A percentile compares a stretch with the other conserved stretches of the same genome.
Conservation (phyloP, 2,888 invertebrate species). For the Eucera pruinosa region DNA sequence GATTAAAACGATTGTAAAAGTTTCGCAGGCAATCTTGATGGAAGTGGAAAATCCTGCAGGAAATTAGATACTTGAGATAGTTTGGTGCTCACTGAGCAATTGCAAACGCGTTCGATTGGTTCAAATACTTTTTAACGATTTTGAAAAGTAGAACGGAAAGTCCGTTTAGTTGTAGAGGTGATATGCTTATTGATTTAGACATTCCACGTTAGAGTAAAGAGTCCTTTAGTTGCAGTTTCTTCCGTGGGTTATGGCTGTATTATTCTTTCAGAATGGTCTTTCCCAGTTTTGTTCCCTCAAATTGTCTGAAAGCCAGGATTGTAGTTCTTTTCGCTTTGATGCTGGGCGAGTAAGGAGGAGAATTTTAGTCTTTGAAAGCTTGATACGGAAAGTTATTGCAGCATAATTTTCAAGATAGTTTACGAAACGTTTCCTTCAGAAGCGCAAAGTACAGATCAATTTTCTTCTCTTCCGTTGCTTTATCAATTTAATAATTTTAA, state of each 20-base stretch:
- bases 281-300: neutral
- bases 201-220: constrained; percentile 3
- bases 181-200: constrained; percentile 10
- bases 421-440: neutral
- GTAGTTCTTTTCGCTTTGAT: neutral
- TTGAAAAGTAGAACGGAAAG: neutral
- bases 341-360: neutral
- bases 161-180: neutral
- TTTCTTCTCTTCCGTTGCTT: too few species aligned
- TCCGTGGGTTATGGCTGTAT: neutral
- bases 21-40: neutral
- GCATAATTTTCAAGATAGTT: neutral
- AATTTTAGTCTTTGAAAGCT: neutral
- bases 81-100: neutral
- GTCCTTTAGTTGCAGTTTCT: neutral
- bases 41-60: neutral
- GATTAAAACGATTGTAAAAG: neutral
- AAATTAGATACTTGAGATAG: neutral
- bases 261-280: constrained; percentile 11
- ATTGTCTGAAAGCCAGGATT: constrained; percentile 1
- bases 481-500: too few species aligned
- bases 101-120: neutral
- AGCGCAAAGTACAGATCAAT: too few species aligned
- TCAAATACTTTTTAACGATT: neutral
- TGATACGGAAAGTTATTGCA: neutral